These are phyloP conservation scores for Cynocephalus volans DNA, from an alignment of 2,113 vertebrate species.

Conservation along the genomic window DNA sequence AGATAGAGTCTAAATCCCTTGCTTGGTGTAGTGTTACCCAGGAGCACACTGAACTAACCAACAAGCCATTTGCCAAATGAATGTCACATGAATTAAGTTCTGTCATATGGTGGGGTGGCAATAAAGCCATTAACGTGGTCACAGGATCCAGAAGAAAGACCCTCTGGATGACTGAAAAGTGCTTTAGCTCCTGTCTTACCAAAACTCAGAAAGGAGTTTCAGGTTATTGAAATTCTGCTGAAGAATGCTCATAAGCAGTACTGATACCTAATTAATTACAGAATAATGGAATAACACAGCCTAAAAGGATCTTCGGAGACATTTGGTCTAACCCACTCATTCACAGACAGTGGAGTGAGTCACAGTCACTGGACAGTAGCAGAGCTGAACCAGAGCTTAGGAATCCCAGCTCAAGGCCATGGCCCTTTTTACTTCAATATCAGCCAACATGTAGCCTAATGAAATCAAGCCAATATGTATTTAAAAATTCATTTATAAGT, in stretches of 20 bases:
- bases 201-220: background rate
- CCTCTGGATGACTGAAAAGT: background rate
- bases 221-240: background rate
- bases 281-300: background rate
- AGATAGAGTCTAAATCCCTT: background rate
- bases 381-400: background rate
- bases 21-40: background rate
- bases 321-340: background rate
- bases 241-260: background rate
- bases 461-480: background rate
- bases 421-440: background rate
- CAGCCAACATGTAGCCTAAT: background rate
- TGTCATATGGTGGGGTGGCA: background rate
- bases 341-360: background rate
- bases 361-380: too few relatives aligned
- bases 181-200: background rate
- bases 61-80: slow-evolving; percentile 48
- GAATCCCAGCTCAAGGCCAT: background rate
- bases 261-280: background rate
- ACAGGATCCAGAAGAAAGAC: background rate
- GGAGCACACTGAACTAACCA: background rate
- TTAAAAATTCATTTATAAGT: background rate
- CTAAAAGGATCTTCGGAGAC: background rate
- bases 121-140: slow-evolving; percentile 2
- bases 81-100: background rate